Evolutionary conservation across 53 echinoderm and acorn worm species (phyloP).

Genomic region (Hippasteria phrygiana): DNA sequence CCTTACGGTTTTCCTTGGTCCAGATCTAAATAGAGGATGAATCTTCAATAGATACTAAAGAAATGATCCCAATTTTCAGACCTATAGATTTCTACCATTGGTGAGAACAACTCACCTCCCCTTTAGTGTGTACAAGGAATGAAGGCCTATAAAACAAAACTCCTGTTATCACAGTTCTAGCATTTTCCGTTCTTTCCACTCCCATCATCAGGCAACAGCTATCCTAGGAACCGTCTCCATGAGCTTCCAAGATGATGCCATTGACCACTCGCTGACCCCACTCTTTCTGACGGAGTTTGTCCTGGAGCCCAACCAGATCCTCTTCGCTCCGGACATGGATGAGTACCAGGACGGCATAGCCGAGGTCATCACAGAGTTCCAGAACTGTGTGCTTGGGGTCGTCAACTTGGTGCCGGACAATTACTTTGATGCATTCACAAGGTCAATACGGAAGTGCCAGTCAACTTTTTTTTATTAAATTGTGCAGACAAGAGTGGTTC

Average conservation of each 20-base stretch:
- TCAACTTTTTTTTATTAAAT: no score
- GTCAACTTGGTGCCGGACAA: constrained; percentile 95
- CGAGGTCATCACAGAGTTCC: constrained; percentile 92
- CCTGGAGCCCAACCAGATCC: constrained; percentile 89
- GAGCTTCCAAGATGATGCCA: constrained; percentile 46
- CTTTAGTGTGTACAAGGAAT: no score
- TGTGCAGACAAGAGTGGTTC: no score
- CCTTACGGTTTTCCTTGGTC: no score
- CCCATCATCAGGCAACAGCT: constrained; percentile 19
- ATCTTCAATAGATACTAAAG: no score
- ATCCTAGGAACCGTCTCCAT: constrained; percentile 33
- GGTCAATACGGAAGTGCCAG: constrained; percentile 60
- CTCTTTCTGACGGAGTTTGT: constrained; percentile 98
- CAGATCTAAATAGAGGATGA: no score
- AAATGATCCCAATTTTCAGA: no score
- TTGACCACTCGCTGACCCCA: constrained; percentile 72
- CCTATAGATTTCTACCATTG: no score
- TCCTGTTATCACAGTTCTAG: no score
- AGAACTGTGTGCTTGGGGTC: constrained; percentile 97
- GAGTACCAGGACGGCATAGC: constrained; percentile 93
- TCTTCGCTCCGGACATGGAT: constrained; percentile 87
- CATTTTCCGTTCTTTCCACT: not conserved
- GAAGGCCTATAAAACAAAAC: no score
- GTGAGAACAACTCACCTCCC: no score
- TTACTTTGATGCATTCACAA: constrained; percentile 99